Conservation (phyloP, 2,797 vertebrate species). For the Discoglossus pictus region DNA sequence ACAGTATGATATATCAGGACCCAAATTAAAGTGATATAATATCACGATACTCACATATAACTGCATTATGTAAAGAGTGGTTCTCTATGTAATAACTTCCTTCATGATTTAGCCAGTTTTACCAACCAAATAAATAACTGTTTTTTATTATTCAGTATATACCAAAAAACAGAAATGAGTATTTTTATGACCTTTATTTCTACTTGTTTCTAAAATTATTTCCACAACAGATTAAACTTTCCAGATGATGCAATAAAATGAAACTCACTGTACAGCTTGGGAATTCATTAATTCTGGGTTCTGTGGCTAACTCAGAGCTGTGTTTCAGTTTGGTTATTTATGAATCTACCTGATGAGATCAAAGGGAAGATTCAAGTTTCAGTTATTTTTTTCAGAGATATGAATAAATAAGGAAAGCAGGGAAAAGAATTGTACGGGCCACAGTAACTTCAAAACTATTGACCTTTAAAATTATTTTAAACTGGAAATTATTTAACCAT, state of each 20-base stretch:
- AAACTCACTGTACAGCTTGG: conserved; percentile 1
- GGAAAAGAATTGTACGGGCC: background rate
- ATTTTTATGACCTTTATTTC: background rate
- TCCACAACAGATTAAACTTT: conserved; percentile 2
- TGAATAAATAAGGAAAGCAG: background rate
- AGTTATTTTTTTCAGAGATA: background rate
- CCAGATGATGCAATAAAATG: conserved; percentile 11
- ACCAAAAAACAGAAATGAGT: no score
- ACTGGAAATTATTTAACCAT: no score
- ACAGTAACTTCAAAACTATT: no score
- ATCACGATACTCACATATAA: no score
- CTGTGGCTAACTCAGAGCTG: background rate
- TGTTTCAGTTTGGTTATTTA: background rate
- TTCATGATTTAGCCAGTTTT: no score
- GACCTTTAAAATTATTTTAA: no score
- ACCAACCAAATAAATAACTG: no score
- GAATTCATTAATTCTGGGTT: background rate
- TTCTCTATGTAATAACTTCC: background rate
- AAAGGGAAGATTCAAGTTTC: background rate
- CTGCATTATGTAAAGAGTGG: no score
- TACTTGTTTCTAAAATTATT: conserved; percentile 4
- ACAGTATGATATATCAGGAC: no score
- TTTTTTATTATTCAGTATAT: no score
- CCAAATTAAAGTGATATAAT: no score
- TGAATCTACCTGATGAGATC: background rate